Base-by-base conservation (phyloP, 64 coral and sea anemone genomes). In the Cladopsammia gracilis region DNA sequence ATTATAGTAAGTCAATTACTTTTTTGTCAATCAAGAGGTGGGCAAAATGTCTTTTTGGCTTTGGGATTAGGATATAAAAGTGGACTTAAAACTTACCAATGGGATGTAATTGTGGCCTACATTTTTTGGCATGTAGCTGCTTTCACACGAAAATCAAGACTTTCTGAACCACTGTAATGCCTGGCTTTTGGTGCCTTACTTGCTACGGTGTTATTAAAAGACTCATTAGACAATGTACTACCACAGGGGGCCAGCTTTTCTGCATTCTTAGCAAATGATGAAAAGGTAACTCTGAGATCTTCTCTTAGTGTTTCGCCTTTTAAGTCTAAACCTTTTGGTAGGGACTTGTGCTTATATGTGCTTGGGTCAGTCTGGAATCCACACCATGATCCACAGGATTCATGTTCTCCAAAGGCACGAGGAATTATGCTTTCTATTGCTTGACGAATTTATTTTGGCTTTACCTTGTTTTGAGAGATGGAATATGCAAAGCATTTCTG, bases 61-160 rank as follows among this genome's bases (percentile, higher is more conserved):
- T 64, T 64, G 62, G 62, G 62, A 64, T 11, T 64, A 14, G 20
- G 62, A 64, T 64, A 18, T 64, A 64, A 64, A 64, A n/a, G 62
- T 18, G 62, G 62, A 64, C 13, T 64, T 43, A 49, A 49, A 86
- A 86, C 60, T 86, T 86, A 89, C 86, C 86, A 70, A 53, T 56
- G 62, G 47, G 49, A 75, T 72, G 34, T 88, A 88, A 51, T 71
- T 49, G 19, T 89, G 71, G 20, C 87, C 87, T 24, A 89, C 50
- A 77, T 89, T 89, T 59, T 89, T 58, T 89, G 87, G 56, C 66
- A 74, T 54, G 70, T 59, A 51, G 72, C 70, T 77, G 87, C 87
- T 73, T 59, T 76, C 50, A 89, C 71, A 51, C 50, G 50, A 45
- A 76, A 89, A n/a, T n/a, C n/a, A n/a, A n/a, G n/a, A n/a, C n/a